A percentile compares a stretch with the other conserved stretches of the same genome.
phyloP scores from a whole-genome alignment of 2,113 vertebrate genomes.

The Podarcis muralis region DNA sequence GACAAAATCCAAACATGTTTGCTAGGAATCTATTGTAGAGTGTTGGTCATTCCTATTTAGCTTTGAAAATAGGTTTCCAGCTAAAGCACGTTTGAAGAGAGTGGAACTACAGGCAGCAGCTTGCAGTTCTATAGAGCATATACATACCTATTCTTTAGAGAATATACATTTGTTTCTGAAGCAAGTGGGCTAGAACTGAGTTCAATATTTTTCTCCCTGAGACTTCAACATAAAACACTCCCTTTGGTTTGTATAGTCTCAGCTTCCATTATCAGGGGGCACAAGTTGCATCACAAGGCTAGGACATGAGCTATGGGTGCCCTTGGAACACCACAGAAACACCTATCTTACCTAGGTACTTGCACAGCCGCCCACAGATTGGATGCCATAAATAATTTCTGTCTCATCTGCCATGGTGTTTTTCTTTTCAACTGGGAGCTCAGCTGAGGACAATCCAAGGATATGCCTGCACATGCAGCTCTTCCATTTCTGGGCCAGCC shows the following conservation, averaged over 20 bases:
- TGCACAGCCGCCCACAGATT: not conserved
- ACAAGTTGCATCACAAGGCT: not conserved
- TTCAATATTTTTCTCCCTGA: not conserved
- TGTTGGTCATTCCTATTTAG: not conserved
- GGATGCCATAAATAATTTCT: not conserved
- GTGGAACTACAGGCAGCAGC: not conserved
- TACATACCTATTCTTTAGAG: not conserved
- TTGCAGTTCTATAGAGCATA: too few relatives aligned
- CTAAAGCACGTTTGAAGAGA: not conserved
- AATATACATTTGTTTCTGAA: not conserved
- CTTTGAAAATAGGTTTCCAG: not conserved
- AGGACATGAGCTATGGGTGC: not conserved
- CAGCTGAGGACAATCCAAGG: not conserved
- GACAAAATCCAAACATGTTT: not conserved
- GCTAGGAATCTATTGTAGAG: not conserved
- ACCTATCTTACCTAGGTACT: not conserved
- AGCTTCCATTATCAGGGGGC: not conserved
- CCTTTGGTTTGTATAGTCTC: not conserved
- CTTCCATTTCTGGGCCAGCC: not conserved
- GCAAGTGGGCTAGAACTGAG: not conserved
- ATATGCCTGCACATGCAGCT: not conserved
- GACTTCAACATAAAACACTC: not conserved
- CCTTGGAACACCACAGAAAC: not conserved
- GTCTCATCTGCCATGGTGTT: not conserved
- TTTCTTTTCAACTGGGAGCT: not conserved